phyloP scores from a whole-genome alignment of 2,797 vertebrate genomes.

The Chromis chromis region DNA sequence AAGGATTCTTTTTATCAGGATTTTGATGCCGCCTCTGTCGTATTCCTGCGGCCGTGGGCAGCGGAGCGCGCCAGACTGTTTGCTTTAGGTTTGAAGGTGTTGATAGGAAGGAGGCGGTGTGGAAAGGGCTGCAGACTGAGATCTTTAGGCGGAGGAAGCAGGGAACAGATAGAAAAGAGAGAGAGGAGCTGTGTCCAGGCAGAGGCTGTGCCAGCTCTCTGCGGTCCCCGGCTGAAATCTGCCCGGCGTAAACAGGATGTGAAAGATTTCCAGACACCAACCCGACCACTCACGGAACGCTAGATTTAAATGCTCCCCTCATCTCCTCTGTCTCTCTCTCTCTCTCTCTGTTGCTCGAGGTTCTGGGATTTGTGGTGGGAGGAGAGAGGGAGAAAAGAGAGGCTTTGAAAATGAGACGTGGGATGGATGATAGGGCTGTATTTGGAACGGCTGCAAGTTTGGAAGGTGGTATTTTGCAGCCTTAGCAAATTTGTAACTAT shows the following conservation, averaged over 20 bases:
- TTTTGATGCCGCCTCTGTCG: conserved; percentile 23
- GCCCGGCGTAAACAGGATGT: conserved; percentile 89
- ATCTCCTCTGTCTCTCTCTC: conserved; percentile 63
- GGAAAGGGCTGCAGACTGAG: conserved; percentile 63
- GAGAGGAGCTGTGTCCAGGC: conserved; percentile 73
- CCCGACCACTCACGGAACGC: conserved; percentile 85
- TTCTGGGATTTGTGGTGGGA: conserved; percentile 85
- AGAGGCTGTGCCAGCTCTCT: conserved; percentile 79
- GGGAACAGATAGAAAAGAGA: conserved; percentile 61
- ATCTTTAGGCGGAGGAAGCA: conserved; percentile 53
- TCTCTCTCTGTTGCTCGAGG: conserved; percentile 59
- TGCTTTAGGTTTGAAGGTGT: conserved; percentile 70
- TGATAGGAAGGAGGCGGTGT: conserved; percentile 62
- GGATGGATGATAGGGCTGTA: conserved; percentile 80
- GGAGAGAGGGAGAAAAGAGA: conserved; percentile 79
- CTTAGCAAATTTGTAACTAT: conserved; percentile 82
- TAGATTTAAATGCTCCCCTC: conserved; percentile 85
- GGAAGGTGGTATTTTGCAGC: conserved; percentile 82
- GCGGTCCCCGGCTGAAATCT: conserved; percentile 83
- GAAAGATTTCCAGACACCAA: conserved; percentile 87
- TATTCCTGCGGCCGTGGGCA: conserved; percentile 17
- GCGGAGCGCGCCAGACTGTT: conserved; percentile 49
- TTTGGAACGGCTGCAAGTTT: conserved; percentile 76
- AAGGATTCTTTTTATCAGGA: conserved; percentile 57
- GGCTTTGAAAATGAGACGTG: conserved; percentile 82